These are phyloP conservation scores for Calonectris borealis DNA, from an alignment of 2,113 vertebrate genomes.

Conservation along the genomic window DNA sequence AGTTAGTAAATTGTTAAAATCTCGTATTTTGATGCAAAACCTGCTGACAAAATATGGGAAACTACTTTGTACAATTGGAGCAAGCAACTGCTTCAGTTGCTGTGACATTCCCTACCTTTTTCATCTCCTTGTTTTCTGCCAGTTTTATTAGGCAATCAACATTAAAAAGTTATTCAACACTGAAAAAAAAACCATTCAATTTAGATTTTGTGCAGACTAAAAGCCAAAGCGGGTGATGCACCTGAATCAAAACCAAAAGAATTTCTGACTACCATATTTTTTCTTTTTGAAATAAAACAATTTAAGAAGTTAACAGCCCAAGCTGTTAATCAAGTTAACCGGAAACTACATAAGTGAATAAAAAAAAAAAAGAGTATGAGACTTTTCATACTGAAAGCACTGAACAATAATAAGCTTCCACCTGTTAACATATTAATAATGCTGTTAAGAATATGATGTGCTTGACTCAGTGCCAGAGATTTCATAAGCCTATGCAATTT, in stretches of 20 bases:
- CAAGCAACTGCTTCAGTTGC: not conserved
- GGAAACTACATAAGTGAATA: constrained; percentile 59
- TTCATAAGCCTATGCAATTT: constrained; percentile 70
- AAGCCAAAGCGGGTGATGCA: not conserved
- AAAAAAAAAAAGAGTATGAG: constrained; percentile 27
- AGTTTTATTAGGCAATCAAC: not conserved
- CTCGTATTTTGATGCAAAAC: not conserved
- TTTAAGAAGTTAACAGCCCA: constrained; percentile 29
- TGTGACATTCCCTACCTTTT: not conserved
- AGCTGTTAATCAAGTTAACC: constrained; percentile 69
- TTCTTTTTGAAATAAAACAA: constrained; percentile 46
- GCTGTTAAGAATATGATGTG: constrained; percentile 65
- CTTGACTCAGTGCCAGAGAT: constrained; percentile 54
- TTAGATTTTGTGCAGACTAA: constrained; percentile 27
- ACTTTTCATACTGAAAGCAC: constrained; percentile 63
- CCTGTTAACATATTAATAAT: constrained; percentile 73
- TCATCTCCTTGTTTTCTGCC: not conserved
- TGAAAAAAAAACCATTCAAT: not conserved
- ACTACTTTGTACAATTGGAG: not conserved
- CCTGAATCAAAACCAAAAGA: constrained; percentile 46
- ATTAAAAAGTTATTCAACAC: not conserved
- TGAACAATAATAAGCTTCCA: constrained; percentile 69
- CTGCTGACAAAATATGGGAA: not conserved
- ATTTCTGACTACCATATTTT: constrained; percentile 14
- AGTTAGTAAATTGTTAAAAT: not conserved